A percentile compares a stretch with the other conserved stretches of the same genome.
These are phyloP conservation scores for Crenichthys baileyi DNA, from an alignment of 2,797 vertebrate species.

Conservation along the genomic window DNA sequence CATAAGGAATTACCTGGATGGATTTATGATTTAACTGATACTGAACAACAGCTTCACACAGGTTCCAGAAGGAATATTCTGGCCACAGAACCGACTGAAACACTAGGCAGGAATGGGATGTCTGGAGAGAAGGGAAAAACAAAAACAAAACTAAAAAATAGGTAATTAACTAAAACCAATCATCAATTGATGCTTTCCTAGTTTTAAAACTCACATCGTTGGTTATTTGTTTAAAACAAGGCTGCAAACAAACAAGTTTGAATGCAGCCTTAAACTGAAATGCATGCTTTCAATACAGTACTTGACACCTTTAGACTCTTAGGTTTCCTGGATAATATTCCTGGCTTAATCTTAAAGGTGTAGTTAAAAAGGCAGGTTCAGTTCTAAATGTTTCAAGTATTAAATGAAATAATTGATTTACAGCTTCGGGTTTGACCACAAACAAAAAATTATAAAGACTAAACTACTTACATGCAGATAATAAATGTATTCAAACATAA, in stretches of 20 bases:
- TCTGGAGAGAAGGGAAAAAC: conserved; percentile 75
- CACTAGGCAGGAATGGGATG: conserved; percentile 94
- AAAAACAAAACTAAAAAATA: conserved; percentile 17
- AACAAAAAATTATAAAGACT: not conserved
- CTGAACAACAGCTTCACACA: conserved; percentile 93
- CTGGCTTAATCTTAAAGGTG: not conserved
- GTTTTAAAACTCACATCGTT: not conserved
- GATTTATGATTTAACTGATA: conserved; percentile 91
- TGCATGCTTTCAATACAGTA: not conserved
- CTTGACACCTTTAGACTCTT: not conserved
- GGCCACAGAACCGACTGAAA: conserved; percentile 97
- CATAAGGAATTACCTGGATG: conserved; percentile 86
- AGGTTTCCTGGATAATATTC: not conserved
- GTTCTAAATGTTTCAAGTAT: not conserved
- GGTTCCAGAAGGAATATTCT: conserved; percentile 98
- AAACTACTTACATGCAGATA: not conserved
- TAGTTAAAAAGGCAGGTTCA: not conserved
- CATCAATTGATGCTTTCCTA: not conserved
- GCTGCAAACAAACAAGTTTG: not conserved
- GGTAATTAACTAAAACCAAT: not conserved
- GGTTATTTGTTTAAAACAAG: not conserved
- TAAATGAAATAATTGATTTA: not conserved
- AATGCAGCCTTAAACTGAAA: not conserved
- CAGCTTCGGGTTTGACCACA: not conserved
- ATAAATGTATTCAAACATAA: not conserved